A percentile compares a stretch with the other conserved stretches of the same genome.
Conservation (phyloP, 1,140 invertebrate species). For the Drosophila sechellia region DNA sequence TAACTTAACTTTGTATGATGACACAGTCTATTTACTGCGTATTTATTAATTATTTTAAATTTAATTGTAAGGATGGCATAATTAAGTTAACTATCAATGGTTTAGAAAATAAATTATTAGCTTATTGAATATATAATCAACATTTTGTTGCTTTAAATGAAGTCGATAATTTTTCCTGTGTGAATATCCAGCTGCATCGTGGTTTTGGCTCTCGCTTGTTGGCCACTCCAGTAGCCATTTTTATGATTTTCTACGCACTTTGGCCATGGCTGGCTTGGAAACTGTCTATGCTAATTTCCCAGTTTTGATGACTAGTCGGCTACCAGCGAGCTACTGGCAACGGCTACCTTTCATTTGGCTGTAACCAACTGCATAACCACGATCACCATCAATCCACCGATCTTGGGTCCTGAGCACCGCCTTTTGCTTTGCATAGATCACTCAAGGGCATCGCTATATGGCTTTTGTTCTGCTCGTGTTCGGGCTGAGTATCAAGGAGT, state of each 20-base stretch:
- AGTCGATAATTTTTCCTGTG: neutral
- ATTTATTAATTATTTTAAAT: too few relatives aligned
- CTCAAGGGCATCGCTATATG: constrained; percentile 63
- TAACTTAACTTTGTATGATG: too few relatives aligned
- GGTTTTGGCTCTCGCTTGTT: constrained; percentile 19
- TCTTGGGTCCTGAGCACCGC: constrained; percentile 22
- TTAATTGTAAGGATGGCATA: too few relatives aligned
- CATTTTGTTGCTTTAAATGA: too few relatives aligned
- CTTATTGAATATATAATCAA: too few relatives aligned
- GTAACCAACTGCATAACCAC: constrained; percentile 54
- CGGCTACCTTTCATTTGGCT: constrained; percentile 65
- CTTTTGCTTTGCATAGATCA: constrained; percentile 63
- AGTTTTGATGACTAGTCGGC: constrained; percentile 69
- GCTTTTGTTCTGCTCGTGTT: constrained; percentile 61
- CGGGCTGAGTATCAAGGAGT: constrained; percentile 13
- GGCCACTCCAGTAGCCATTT: constrained; percentile 72
- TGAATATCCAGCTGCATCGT: constrained; percentile 17
- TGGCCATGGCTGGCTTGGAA: constrained; percentile 69
- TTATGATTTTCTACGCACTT: constrained; percentile 82
- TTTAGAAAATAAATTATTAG: too few relatives aligned
- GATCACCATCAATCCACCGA: constrained; percentile 55
- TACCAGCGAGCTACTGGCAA: constrained; percentile 58
- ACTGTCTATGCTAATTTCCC: constrained; percentile 73
- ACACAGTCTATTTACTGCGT: neutral
- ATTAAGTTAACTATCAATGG: too few relatives aligned